Base-by-base conservation (phyloP, 2,888 invertebrate species). In the Notodonta dromedarius region DNA sequence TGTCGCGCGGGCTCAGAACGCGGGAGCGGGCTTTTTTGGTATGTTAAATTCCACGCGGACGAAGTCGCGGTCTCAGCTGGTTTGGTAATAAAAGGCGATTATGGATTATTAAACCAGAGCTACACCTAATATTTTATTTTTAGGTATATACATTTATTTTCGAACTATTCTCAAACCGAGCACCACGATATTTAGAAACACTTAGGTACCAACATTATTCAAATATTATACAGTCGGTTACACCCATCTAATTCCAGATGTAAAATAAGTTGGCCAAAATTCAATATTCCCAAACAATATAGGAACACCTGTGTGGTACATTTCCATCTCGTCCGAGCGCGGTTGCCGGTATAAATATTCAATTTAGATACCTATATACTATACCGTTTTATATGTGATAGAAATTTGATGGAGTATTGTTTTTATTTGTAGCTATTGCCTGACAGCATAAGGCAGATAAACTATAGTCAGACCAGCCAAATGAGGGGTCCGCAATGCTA, bases 281-380 rank as follows among this genome's bases (percentile, higher is more conserved):
- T 88, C 87, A 88, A 88, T 88, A 88, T 88, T 81, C 83, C 82
- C 82, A 78, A 87, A 87, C 87, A 87, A 86, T 85, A 86, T 83
- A 73, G 81, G 76, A 83, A 83, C 87, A 87, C 86, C 86, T 86
- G 87, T 13, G 56, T 56, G 56, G 42, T 56, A 14, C 14, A 56
- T 56, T 56, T 44, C 42, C 56, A 56, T 56, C 44, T 14, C 42
- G 72, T 56, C 69, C 65, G 73, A 70, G 67, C 67, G 74, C 74
- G 56, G 56, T 44, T 70, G 76, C 73, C 76, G 75, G 80, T 84
- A 86, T 87, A 86, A 86, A 86, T 87, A 86, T 87, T 83, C 86
- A 85, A 85, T 86, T 83, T 81, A 79, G 76, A 75, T 76, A 80
- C 81, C 81, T 77, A 40, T 14, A 39, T 24, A 54, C 14, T 39